Evolutionary conservation across 2,113 vertebrate species (phyloP), one percentile per base, ranked within the genome.

Genomic region (Amblyornis subalaris): DNA sequence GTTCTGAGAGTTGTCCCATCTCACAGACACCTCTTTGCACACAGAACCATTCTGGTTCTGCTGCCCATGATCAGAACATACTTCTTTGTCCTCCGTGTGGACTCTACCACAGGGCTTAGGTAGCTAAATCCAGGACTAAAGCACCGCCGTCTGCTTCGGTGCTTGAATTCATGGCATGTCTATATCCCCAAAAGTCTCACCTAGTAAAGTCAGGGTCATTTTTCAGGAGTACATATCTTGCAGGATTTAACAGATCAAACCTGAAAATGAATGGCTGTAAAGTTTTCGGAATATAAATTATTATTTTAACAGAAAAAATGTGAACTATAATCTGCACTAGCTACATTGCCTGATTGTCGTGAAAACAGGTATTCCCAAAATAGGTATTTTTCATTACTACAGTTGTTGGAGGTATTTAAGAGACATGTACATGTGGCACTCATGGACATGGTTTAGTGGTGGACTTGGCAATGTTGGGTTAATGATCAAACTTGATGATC

Each of bases 121-220:
- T 36, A 54, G 16, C 4, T 73, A 50, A 60, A 64, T 23, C 9
- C 33, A 73, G 33, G 17, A 19, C 13, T 36, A 6, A 36, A 51
- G 10, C 6, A 20, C 11, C 1, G 2, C 8, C 3, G 12, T 31
- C 40, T 76, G 5, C 13, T 11, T 77, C 0, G 0, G 12, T 65
- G 11, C 11, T 72, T 88, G 35, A 77, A 78, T 62, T 44, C 35
- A 26, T 45, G 28, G 7, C 14, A 45, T 36, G 1, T 55, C 13
- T 67, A 21, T 3, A 7, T 35, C 19, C 23, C 4, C 19, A 18
- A 22, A 75, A 50, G 11, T 70, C 16, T 60, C 16, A 19, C 4
- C 3, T 54, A 10, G 18, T 67, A n/a, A 70, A 73, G 6, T 33
- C 5, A 65, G 10, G 3, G 60, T 33, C 1, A 26, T 53, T 87